phyloP scores from a whole-genome alignment of 1,140 invertebrate species.

The Diuraphis noxia region DNA sequence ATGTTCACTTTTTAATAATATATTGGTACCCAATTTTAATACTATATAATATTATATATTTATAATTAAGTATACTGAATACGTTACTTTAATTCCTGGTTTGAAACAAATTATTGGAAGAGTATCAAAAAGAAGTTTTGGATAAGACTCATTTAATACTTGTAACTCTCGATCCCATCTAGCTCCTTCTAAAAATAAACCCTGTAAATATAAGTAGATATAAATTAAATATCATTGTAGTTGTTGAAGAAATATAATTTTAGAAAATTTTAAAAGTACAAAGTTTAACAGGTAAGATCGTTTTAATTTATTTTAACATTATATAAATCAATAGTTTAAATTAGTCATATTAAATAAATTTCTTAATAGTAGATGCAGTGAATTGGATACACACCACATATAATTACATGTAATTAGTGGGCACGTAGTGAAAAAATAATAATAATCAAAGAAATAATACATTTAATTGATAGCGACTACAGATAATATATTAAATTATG shows the following conservation, averaged over 20 bases:
- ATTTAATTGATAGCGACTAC: no score
- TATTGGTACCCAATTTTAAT: no score
- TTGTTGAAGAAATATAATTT: background rate
- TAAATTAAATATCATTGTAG: background rate
- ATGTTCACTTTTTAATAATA: no score
- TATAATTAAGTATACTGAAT: background rate
- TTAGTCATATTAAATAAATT: background rate
- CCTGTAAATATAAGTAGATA: conserved; percentile 63
- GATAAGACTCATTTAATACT: conserved; percentile 72
- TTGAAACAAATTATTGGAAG: conserved; percentile 78
- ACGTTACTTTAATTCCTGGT: conserved; percentile 68
- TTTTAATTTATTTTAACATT: background rate
- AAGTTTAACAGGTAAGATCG: background rate
- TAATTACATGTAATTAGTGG: background rate
- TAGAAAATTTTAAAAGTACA: background rate
- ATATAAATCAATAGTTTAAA: background rate
- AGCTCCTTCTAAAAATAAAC: conserved; percentile 85
- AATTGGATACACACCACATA: background rate
- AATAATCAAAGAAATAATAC: no score
- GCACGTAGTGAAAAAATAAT: no score
- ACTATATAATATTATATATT: background rate
- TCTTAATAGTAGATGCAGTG: background rate
- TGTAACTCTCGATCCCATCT: conserved; percentile 75
- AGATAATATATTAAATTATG: no score
- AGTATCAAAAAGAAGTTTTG: conserved; percentile 77